Evolutionary conservation across 2,113 vertebrate species (phyloP), one percentile per base, ranked within the genome.

Genomic region (Marmota monax): DNA sequence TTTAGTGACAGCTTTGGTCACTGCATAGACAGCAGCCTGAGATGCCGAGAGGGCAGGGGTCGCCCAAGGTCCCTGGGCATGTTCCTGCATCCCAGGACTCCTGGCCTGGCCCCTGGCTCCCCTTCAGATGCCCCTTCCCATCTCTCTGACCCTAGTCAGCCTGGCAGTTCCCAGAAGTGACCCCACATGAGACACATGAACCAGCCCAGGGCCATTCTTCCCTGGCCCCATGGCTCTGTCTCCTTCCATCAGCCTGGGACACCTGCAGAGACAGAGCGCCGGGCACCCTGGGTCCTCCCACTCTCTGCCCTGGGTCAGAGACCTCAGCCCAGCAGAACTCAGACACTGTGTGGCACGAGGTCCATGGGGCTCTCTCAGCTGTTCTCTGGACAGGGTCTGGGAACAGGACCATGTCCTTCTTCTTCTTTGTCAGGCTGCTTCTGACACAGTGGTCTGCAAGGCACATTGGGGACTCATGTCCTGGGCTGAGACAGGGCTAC

Each of bases 311-410:
- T 56, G 16, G 20, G 22, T 72, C 29, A 51, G 89, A 58, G 1
- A 7, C 39, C 39, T 7, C 74, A 6, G 10, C 70, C 16, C 7
- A 3, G 7, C 25, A 18, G 12, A 39, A 39, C 23, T 5, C 22
- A 5, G 85, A 9, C 6, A 7, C 10, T 10, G 0, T 11, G 56
- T 63, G 67, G n/a, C 39, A 16, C n/a, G 34, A 22, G 4, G 67
- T 65, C 22, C 13, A 23, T 4, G 39, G 4, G 11, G 32, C 23
- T 0, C 29, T 63, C 9, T 12, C 4, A 37, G n/a, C 27, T 1
- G 20, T 4, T 70, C 56, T 93, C 5, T 34, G 25, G 27, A 1
- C 11, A 22, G n/a, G 3, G 7, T 20, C 11, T 53, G 12, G 83
- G 72, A 32, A 13, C 65, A 37, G 56, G 32, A 78, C 22, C 23